These are phyloP conservation scores for Agonum fuliginosum DNA, from an alignment of 2,888 invertebrate species.

Conservation along the genomic window DNA sequence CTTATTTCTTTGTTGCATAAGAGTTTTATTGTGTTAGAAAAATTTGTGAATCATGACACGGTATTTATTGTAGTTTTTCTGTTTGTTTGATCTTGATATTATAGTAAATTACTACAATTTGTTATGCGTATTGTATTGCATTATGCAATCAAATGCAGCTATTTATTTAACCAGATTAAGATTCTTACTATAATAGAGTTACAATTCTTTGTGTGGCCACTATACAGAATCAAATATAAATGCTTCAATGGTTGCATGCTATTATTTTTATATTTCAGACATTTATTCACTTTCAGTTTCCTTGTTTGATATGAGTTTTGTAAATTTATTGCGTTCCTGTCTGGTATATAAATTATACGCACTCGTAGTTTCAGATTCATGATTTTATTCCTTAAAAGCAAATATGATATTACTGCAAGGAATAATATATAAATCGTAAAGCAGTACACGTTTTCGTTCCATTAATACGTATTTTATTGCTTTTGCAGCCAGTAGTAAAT, in stretches of 20 bases:
- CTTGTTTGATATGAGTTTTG: conserved; percentile 3
- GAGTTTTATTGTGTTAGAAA: conserved; percentile 24
- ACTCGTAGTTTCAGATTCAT: neutral
- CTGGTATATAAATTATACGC: neutral
- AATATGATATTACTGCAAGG: neutral
- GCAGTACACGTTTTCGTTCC: neutral
- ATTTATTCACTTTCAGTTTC: neutral
- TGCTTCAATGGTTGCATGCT: too few species aligned
- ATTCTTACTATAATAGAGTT: neutral
- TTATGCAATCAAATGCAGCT: conserved; percentile 18
- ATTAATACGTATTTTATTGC: too few species aligned
- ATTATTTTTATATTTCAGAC: neutral
- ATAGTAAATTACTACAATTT: conserved; percentile 37
- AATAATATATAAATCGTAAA: neutral
- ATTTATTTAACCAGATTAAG: conserved; percentile 34
- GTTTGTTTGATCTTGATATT: conserved; percentile 36
- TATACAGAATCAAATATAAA: neutral
- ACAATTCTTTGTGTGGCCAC: neutral
- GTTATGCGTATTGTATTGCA: conserved; percentile 18
- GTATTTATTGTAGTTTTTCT: conserved; percentile 9
- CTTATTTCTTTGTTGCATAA: conserved; percentile 23
- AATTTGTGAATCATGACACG: conserved; percentile 33
- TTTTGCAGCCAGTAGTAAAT: too few species aligned
- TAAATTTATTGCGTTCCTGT: neutral
- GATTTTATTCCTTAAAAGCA: neutral